Conservation (phyloP, 2,888 invertebrate genomes). For the Siphonodentalium dalli region DNA sequence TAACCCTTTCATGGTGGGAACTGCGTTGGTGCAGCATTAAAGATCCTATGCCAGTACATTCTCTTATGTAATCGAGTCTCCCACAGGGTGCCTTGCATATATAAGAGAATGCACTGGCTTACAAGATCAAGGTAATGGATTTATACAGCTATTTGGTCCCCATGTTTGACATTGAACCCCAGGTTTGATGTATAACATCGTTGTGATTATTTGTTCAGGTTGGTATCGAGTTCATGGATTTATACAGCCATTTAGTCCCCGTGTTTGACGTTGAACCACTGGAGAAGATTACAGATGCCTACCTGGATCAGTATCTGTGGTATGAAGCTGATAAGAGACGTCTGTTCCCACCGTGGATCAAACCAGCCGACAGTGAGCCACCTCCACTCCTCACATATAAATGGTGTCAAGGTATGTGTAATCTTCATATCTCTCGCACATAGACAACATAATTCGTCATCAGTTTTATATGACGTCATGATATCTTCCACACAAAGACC, state of each 20-base stretch:
- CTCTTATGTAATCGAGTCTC: no score
- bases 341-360: slow-evolving; percentile 98
- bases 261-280: slow-evolving; percentile 99
- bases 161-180: neutral
- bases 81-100: no score
- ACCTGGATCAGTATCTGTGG: slow-evolving; percentile 99
- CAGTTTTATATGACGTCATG: no score
- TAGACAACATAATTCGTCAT: no score
- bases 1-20: no score
- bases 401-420: slow-evolving; percentile 93
- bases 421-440: neutral
- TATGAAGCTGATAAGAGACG: slow-evolving; percentile 95
- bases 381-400: slow-evolving; percentile 83
- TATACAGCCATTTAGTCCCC: slow-evolving; percentile 97
- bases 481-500: no score
- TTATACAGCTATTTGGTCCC: no score
- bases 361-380: slow-evolving; percentile 98
- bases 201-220: slow-evolving; percentile 70
- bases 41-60: no score
- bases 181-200: no score
- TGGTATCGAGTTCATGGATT: slow-evolving; percentile 99
- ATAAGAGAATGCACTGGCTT: no score
- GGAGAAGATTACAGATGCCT: slow-evolving; percentile 99
- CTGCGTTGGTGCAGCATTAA: no score
- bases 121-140: no score